Conservation (phyloP, 1,140 invertebrate genomes). For the Trichoplusia ni region DNA sequence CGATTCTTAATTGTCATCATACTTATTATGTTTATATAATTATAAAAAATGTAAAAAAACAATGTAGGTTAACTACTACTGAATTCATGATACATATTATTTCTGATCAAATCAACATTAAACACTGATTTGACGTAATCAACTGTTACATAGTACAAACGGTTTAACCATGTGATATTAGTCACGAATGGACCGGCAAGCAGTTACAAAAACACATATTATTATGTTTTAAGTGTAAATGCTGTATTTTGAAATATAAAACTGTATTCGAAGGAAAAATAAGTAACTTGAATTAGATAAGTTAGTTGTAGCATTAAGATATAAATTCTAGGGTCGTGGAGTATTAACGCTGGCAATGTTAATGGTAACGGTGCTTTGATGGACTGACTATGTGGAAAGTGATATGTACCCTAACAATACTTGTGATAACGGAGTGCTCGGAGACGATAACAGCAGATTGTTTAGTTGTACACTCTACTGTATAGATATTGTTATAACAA, state of each 20-base stretch:
- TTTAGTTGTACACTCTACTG: constrained; percentile 54
- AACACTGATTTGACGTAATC: constrained; percentile 39
- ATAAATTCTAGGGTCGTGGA: constrained; percentile 37
- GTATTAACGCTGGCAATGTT: constrained; percentile 22
- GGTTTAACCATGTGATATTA: constrained; percentile 49
- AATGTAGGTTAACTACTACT: constrained; percentile 34
- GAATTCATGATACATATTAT: constrained; percentile 50
- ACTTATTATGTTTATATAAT: constrained; percentile 32
- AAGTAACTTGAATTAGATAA: constrained; percentile 48
- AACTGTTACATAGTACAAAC: constrained; percentile 62
- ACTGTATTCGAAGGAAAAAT: constrained; percentile 39
- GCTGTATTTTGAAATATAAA: not conserved
- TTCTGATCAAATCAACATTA: constrained; percentile 23
- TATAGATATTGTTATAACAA: constrained; percentile 60
- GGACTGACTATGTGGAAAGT: constrained; percentile 52
- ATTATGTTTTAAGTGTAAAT: constrained; percentile 11
- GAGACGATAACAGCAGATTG: constrained; percentile 51
- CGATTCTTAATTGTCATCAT: too few species aligned
- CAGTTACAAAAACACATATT: constrained; percentile 9
- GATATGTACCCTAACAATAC: constrained; percentile 62
- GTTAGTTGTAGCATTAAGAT: constrained; percentile 39
- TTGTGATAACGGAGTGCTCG: constrained; percentile 59
- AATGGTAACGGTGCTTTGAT: constrained; percentile 53
- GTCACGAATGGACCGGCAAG: constrained; percentile 1
- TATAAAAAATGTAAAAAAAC: constrained; percentile 63